phyloP scores from a whole-genome alignment of 2,113 vertebrate genomes.

The Dicerorhinus sumatrensis region DNA sequence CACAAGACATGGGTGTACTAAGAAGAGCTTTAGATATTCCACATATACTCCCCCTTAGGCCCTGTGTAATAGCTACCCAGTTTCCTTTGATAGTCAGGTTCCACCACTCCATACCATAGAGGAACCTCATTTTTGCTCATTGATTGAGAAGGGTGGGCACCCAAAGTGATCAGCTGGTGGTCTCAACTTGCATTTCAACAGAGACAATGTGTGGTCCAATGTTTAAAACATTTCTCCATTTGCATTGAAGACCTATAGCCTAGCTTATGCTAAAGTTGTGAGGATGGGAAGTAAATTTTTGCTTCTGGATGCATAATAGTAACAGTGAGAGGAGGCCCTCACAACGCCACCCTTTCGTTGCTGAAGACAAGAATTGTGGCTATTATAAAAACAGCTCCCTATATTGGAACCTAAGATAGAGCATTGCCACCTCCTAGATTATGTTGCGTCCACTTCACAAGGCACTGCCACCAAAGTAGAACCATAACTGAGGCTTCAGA shows the following conservation, averaged over 20 bases:
- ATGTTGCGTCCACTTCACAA: neutral
- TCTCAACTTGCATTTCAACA: neutral
- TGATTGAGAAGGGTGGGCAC: neutral
- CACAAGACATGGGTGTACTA: neutral
- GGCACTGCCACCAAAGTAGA: neutral
- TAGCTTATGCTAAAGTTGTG: neutral
- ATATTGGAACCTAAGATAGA: neutral
- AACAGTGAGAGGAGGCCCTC: neutral
- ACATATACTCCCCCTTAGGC: neutral
- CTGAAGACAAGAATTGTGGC: neutral
- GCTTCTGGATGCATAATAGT: neutral
- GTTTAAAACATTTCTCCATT: neutral
- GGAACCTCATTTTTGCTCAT: neutral
- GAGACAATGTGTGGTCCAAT: neutral
- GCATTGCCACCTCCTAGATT: neutral
- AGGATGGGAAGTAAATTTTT: neutral
- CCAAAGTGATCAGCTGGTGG: neutral
- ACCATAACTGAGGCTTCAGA: neutral
- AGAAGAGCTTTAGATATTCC: neutral
- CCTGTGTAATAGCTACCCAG: neutral
- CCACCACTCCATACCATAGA: neutral
- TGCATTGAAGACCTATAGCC: neutral
- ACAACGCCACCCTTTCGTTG: neutral
- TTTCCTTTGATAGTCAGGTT: neutral
- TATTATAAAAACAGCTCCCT: neutral